A percentile compares a stretch with the other conserved stretches of the same genome.
These are phyloP conservation scores for Odontomyia ornata DNA, from an alignment of 2,888 invertebrate species.

Conservation along the genomic window DNA sequence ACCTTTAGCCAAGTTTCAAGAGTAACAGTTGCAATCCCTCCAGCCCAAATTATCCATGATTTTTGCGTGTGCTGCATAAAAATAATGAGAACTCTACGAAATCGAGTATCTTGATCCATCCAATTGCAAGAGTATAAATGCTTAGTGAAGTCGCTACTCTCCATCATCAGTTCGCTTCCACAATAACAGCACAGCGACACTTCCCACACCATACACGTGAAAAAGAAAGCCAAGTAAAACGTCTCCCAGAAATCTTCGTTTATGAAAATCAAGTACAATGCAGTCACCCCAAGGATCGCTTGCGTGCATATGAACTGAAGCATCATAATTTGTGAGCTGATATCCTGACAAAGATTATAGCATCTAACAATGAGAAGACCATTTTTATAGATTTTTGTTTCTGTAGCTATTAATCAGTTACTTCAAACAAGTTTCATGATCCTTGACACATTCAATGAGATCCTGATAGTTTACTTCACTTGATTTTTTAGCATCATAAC, in stretches of 20 bases:
- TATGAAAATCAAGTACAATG: conserved; percentile 65
- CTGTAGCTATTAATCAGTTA: not conserved
- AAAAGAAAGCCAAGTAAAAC: not conserved
- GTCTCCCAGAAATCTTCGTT: conserved; percentile 52
- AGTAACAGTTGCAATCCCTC: conserved; percentile 66
- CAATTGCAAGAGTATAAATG: conserved; percentile 68
- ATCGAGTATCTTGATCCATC: conserved; percentile 66
- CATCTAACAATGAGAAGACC: conserved; percentile 60
- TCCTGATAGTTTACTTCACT: not conserved
- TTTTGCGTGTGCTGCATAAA: conserved; percentile 67
- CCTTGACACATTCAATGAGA: not conserved
- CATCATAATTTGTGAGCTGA: conserved; percentile 67
- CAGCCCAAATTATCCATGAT: conserved; percentile 66
- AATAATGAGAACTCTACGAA: conserved; percentile 64
- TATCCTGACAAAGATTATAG: conserved; percentile 64
- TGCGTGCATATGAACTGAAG: conserved; percentile 67
- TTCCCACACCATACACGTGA: conserved; percentile 68
- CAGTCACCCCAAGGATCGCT: conserved; percentile 60
- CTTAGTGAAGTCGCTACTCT: conserved; percentile 66
- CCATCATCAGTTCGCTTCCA: conserved; percentile 65
- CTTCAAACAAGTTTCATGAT: not conserved
- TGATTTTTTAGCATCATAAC: not conserved
- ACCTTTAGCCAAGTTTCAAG: conserved; percentile 68
- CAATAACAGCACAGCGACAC: conserved; percentile 68
- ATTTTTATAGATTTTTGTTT: not conserved